Evolutionary conservation across 2,888 invertebrate genomes (phyloP).

Genomic region (Drosophila neoperkinsi): DNA sequence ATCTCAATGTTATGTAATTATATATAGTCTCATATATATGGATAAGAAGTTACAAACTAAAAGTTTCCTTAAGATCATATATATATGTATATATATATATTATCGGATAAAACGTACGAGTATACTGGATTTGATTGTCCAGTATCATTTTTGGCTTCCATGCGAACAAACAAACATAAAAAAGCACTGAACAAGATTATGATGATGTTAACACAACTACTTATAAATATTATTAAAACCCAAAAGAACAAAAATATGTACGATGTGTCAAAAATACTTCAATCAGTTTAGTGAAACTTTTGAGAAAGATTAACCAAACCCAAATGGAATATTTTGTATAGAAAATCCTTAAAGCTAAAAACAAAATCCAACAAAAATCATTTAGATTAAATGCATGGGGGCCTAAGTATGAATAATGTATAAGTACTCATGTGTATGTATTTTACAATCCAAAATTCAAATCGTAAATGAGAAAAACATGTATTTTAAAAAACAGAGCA

Average conservation of each 20-base stretch:
- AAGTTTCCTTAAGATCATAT: conserved; percentile 28
- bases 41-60: conserved; percentile 25
- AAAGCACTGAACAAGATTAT: conserved; percentile 47
- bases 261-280: conserved; percentile 82
- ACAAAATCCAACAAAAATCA: conserved; percentile 35
- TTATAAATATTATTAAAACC: conserved; percentile 37
- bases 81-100: background rate
- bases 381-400: conserved; percentile 49
- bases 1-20: conserved; percentile 47
- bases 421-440: conserved; percentile 47
- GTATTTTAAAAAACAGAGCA: conserved; percentile 54
- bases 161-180: conserved; percentile 35
- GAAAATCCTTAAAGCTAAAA: conserved; percentile 59
- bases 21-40: conserved; percentile 10
- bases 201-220: conserved; percentile 44
- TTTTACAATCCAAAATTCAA: conserved; percentile 62
- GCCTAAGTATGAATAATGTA: conserved; percentile 37
- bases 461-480: conserved; percentile 38
- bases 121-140: conserved; percentile 21
- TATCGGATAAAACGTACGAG: conserved; percentile 21
- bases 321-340: conserved; percentile 76
- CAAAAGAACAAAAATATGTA: conserved; percentile 65
- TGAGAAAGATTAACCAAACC: conserved; percentile 54
- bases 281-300: conserved; percentile 77
- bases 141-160: conserved; percentile 59